phyloP scores from a whole-genome alignment of 2,888 invertebrate genomes.

The Microdon myrmicae region DNA sequence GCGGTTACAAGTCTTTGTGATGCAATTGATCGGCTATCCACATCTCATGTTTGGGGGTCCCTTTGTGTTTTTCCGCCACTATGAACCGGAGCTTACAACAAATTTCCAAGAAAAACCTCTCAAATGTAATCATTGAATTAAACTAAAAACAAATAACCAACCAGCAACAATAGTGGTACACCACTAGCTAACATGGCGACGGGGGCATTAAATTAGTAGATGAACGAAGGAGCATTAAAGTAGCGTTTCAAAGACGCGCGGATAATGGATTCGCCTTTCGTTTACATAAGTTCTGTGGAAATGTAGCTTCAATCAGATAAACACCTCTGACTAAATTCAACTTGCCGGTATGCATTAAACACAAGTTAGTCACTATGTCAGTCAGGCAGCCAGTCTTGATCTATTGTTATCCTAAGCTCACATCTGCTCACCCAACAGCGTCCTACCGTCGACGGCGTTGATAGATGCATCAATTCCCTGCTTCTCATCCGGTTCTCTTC shows the following conservation, averaged over 20 bases:
- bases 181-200: no score
- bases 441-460: neutral
- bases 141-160: no score
- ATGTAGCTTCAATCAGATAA: slow-evolving; percentile 46
- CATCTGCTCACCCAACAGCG: slow-evolving; percentile 5
- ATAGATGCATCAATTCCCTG: slow-evolving; percentile 23
- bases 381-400: neutral
- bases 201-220: slow-evolving; percentile 44
- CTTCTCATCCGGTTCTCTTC: slow-evolving; percentile 38
- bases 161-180: no score
- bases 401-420: slow-evolving; percentile 21
- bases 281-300: slow-evolving; percentile 39
- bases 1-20: no score
- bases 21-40: no score
- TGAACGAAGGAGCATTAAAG: no score
- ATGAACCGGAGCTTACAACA: no score
- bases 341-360: no score
- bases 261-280: slow-evolving; percentile 39
- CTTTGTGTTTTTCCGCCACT: no score
- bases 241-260: no score
- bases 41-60: no score
- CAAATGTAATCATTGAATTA: slow-evolving; percentile 34
- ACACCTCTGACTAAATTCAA: slow-evolving; percentile 27
- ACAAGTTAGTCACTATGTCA: no score
- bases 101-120: neutral